Percentiles rank a stretch among this genome's conserved stretches.
These are phyloP conservation scores for Indri indri DNA, from an alignment of 2,113 vertebrate species.

Conservation along the genomic window DNA sequence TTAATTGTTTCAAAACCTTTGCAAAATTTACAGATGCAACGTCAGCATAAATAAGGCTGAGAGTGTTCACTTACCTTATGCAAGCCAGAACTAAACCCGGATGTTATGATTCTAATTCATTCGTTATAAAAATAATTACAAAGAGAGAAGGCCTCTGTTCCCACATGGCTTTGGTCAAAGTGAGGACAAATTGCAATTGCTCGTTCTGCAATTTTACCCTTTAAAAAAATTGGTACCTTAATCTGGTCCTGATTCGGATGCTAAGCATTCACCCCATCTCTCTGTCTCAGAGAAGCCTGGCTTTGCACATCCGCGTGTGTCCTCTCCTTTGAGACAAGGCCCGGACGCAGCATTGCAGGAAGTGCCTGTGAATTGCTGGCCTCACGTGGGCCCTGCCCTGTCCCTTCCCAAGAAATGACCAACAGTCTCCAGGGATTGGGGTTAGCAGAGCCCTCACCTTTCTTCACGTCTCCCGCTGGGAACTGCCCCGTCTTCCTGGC, in stretches of 20 bases:
- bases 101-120: not conserved
- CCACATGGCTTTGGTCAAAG: not conserved
- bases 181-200: not conserved
- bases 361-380: not conserved
- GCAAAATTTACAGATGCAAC: not conserved
- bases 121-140: not conserved
- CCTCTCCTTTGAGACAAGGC: not conserved
- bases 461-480: not conserved
- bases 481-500: not conserved
- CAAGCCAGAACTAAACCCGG: not conserved
- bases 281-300: not conserved
- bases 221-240: not conserved
- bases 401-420: not conserved
- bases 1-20: not conserved
- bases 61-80: not conserved
- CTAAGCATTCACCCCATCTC: not conserved
- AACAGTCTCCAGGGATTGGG: not conserved
- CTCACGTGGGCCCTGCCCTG: not conserved
- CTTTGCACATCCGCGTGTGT: accelerated
- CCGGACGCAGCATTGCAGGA: not conserved
- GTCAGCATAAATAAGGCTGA: not conserved
- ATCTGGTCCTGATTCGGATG: not conserved
- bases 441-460: not conserved
- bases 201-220: not conserved
- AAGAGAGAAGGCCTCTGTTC: not conserved